Evolutionary conservation across 2,888 invertebrate genomes (phyloP), one percentile per base, ranked within the genome.

Genomic region (Azorinus chamasolen): DNA sequence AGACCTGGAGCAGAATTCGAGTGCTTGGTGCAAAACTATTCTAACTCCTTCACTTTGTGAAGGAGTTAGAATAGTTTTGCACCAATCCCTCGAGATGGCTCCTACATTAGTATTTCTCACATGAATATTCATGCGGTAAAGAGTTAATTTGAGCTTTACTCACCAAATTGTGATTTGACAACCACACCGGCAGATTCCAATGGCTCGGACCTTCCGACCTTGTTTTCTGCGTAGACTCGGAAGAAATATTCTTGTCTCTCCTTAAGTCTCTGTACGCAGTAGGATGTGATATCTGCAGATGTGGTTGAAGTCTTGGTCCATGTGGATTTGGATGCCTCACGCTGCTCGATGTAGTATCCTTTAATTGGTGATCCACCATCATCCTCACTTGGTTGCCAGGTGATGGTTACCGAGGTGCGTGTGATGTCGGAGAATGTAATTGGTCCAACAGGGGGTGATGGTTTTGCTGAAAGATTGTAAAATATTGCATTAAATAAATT

Each of bases 231-330:
- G 46, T 87, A 85, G 37, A 93, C 90, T 50, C 91, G 79, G 88
- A 92, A 91, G 75, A 89, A 84, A 79, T 92, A 93, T 51, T 91
- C 91, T 53, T 98, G 84, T 27, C 84, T 85, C 39, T 87, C 88
- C 53, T 85, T 85, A 50, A 93, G 87, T 55, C 91, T 88, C 57
- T 88, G 89, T 2, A 88, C 91, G 41, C 83, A 79, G 86, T 88
- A 91, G 5, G 85, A 83, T 54, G 88, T 88, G 61, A 89, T 84
- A 62, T 85, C 84, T 12, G 90, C 79, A 93, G 97, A 97, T 96
- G 98, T 97, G 89, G 97, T 97, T 92, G 97, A 96, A 80, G 98
- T 97, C 70, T 97, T 95, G 91, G 98, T 94, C 90, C 90, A 91
- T 76, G 98, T 96, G 22, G 86, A 80, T 53, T 85, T 88, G 55